These are phyloP conservation scores for Silurus meridionalis DNA, from an alignment of 2,113 vertebrate genomes.

Conservation along the genomic window DNA sequence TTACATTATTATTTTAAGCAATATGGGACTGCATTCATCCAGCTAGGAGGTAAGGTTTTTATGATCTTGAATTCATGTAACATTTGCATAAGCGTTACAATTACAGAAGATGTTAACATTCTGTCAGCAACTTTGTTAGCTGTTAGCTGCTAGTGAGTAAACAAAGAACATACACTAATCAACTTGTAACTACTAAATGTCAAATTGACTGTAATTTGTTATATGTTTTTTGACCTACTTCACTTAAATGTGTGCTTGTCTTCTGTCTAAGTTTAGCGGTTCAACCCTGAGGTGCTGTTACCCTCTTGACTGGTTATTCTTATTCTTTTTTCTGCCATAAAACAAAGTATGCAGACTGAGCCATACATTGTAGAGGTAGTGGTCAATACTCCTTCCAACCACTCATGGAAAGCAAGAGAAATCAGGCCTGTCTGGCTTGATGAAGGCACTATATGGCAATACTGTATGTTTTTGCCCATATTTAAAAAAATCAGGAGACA, in stretches of 20 bases:
- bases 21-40: slow-evolving; percentile 58
- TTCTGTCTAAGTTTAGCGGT: neutral
- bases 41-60: slow-evolving; percentile 62
- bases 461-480: neutral
- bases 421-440: neutral
- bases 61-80: neutral
- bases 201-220: neutral
- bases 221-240: neutral
- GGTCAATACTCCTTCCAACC: neutral
- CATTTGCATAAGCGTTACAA: neutral
- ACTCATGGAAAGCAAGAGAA: neutral
- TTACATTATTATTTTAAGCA: slow-evolving; percentile 51
- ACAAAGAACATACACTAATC: slow-evolving; percentile 5
- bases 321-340: neutral
- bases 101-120: neutral
- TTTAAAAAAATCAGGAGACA: neutral
- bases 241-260: neutral
- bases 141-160: slow-evolving; percentile 20
- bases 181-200: too few species aligned
- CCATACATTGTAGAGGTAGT: neutral
- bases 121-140: neutral
- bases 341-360: neutral
- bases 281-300: neutral
- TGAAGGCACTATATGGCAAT: neutral
- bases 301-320: neutral